Conservation (phyloP, 1,140 invertebrate genomes). For the Drosophila sp. region DNA sequence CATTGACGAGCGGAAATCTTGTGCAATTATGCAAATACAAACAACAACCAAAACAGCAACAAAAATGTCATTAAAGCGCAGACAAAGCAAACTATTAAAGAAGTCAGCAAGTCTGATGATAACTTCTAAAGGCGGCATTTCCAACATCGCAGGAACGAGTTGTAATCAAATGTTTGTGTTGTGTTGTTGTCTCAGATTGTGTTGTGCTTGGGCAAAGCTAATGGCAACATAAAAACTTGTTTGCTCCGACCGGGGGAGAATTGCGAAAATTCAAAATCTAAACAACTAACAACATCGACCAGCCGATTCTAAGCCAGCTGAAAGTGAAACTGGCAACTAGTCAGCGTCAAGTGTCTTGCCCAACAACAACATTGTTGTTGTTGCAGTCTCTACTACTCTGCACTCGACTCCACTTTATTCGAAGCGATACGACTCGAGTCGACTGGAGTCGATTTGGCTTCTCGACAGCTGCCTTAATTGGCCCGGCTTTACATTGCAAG, state of each 20-base stretch:
- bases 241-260: conserved; percentile 61
- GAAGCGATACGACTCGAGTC: conserved; percentile 5
- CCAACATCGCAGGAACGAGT: conserved; percentile 17
- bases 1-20: conserved; percentile 11
- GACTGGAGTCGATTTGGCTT: conserved; percentile 8
- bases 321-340: conserved; percentile 68
- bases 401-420: conserved; percentile 15
- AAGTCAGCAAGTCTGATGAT: conserved; percentile 12
- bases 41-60: conserved; percentile 18
- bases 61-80: conserved; percentile 28
- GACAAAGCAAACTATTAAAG: conserved; percentile 27
- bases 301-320: conserved; percentile 72
- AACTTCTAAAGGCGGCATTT: conserved; percentile 42
- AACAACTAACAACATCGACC: conserved; percentile 32
- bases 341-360: conserved; percentile 53
- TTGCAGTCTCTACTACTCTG: conserved; percentile 12
- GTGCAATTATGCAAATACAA: conserved; percentile 44
- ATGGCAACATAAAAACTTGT: conserved; percentile 60
- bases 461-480: conserved; percentile 58
- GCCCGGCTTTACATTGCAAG: conserved; percentile 22
- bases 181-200: conserved; percentile 27
- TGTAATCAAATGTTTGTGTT: conserved; percentile 65
- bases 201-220: conserved; percentile 43
- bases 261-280: conserved; percentile 76
- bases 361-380: conserved; percentile 52